A percentile compares a stretch with the other conserved stretches of the same genome.
Evolutionary conservation across 1,140 invertebrate genomes (phyloP).

Genomic region (honey bee (Apis mellifera)): Amel_HAv3.1 CM009943.2:9439001-9439500

Average conservation of each 20-base stretch:
- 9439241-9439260: slow-evolving; percentile 52
- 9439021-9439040: too few relatives aligned
- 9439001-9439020: too few relatives aligned
- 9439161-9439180: background rate
- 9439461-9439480: background rate
- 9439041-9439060: background rate
- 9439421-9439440: slow-evolving; percentile 29
- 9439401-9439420: slow-evolving; percentile 37
- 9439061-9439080: too few relatives aligned
- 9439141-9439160: background rate
- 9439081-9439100: background rate
- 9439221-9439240: slow-evolving; percentile 48
- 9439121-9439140: background rate
- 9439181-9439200: slow-evolving; percentile 27
- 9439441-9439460: background rate
- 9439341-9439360: slow-evolving; percentile 60
- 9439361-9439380: slow-evolving; percentile 56
- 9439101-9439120: background rate
- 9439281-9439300: slow-evolving; percentile 60
- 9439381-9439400: slow-evolving; percentile 55
- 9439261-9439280: slow-evolving; percentile 58
- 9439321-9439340: slow-evolving; percentile 72
- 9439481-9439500: background rate
- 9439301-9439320: slow-evolving; percentile 77
- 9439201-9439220: slow-evolving; percentile 38